Percentiles rank a stretch among this genome's conserved stretches.
These are phyloP conservation scores for Conops quadrifasciatus DNA, from an alignment of 2,888 invertebrate genomes.

Conservation along the genomic window DNA sequence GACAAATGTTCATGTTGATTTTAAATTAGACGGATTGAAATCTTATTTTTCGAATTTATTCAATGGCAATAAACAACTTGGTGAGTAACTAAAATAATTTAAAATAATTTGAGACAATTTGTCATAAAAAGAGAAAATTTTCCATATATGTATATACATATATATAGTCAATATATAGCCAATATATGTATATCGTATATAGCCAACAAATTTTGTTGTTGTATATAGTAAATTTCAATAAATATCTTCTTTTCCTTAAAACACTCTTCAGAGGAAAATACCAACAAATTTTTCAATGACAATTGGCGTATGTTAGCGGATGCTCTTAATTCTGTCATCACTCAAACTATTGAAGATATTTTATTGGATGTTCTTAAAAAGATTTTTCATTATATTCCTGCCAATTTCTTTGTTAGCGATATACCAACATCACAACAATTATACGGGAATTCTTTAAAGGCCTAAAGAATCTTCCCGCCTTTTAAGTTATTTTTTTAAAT, in stretches of 20 bases:
- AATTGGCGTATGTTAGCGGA: constrained; percentile 79
- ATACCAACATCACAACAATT: constrained; percentile 65
- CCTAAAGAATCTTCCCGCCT: constrained; percentile 23
- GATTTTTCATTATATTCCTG: constrained; percentile 76
- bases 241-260: not conserved
- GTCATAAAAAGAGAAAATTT: too few relatives aligned
- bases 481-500: not conserved
- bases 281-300: constrained; percentile 77
- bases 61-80: constrained; percentile 76
- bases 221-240: too few relatives aligned
- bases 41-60: constrained; percentile 77
- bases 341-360: constrained; percentile 76
- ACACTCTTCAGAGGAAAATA: constrained; percentile 73
- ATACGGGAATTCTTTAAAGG: constrained; percentile 51
- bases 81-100: constrained; percentile 63
- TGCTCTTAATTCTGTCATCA: constrained; percentile 74
- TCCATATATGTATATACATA: too few relatives aligned
- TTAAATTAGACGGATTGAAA: constrained; percentile 73
- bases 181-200: too few relatives aligned
- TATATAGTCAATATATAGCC: too few relatives aligned
- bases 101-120: too few relatives aligned
- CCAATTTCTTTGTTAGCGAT: constrained; percentile 75
- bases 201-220: too few relatives aligned
- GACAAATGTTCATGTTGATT: constrained; percentile 73
- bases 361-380: constrained; percentile 73